phyloP scores from a whole-genome alignment of 2,888 invertebrate genomes.

The Iphiclides podalirius region DNA sequence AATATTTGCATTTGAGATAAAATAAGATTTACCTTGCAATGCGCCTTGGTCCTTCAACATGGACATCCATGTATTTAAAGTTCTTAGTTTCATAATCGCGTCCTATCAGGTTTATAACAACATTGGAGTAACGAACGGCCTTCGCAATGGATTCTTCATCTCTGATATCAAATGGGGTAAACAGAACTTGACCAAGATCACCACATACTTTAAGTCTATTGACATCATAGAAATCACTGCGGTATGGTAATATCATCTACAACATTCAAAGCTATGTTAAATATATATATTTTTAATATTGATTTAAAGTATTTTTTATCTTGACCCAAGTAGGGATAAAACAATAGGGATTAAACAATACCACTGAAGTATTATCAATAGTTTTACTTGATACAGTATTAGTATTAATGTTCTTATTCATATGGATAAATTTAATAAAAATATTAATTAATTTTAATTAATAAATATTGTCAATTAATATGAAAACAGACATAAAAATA shows the following conservation, averaged over 20 bases:
- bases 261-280: too few relatives aligned
- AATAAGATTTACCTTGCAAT: constrained; percentile 86
- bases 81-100: constrained; percentile 95
- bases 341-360: too few relatives aligned
- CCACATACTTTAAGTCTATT: constrained; percentile 90
- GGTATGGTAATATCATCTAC: constrained; percentile 94
- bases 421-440: too few relatives aligned
- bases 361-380: too few relatives aligned
- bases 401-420: too few relatives aligned
- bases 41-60: constrained; percentile 90
- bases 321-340: too few relatives aligned
- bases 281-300: too few relatives aligned
- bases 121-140: constrained; percentile 96
- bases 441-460: too few relatives aligned
- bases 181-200: constrained; percentile 97
- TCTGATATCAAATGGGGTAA: constrained; percentile 89
- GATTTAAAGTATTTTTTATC: not conserved
- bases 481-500: too few relatives aligned
- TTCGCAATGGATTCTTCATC: constrained; percentile 93
- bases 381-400: too few relatives aligned
- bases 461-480: too few relatives aligned
- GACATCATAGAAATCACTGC: constrained; percentile 91
- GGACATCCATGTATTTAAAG: constrained; percentile 91
- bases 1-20: too few relatives aligned
- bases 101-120: constrained; percentile 97